Percentiles rank a stretch among this genome's conserved stretches.
Conservation (phyloP, 2,113 vertebrate genomes). For the Lipophrys pholis region DNA sequence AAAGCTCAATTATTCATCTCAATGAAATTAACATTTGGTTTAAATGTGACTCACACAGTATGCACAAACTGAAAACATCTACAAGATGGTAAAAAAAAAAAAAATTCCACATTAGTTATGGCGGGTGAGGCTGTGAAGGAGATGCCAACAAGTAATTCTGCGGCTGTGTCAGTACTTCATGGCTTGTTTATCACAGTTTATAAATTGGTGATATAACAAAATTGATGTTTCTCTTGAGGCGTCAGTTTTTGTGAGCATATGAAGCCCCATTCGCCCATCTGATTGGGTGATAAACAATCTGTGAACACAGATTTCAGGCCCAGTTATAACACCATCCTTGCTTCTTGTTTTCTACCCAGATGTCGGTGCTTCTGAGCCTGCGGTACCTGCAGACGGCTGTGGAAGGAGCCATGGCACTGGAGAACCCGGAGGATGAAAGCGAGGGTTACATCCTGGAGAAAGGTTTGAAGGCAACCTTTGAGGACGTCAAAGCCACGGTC, state of each 20-base stretch:
- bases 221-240: not conserved
- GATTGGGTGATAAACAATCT: not conserved
- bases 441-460: constrained; percentile 88
- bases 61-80: not conserved
- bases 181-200: not conserved
- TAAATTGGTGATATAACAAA: not conserved
- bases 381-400: constrained; percentile 88
- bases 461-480: constrained; percentile 83
- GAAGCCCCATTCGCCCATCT: not conserved
- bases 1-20: not conserved
- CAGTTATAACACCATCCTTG: not conserved
- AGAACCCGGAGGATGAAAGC: constrained; percentile 81
- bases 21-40: not conserved
- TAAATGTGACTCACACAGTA: not conserved
- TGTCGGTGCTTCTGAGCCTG: constrained; percentile 83
- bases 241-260: not conserved
- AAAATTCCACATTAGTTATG: not conserved
- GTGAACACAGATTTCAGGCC: constrained; percentile 2
- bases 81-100: not conserved
- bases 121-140: not conserved
- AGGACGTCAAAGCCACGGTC: constrained; percentile 62
- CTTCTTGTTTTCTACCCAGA: constrained; percentile 68
- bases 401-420: constrained; percentile 81
- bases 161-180: not conserved
- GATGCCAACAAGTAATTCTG: not conserved